Conservation (phyloP, 2,888 invertebrate genomes). For the Trachelus troglodyta region DNA sequence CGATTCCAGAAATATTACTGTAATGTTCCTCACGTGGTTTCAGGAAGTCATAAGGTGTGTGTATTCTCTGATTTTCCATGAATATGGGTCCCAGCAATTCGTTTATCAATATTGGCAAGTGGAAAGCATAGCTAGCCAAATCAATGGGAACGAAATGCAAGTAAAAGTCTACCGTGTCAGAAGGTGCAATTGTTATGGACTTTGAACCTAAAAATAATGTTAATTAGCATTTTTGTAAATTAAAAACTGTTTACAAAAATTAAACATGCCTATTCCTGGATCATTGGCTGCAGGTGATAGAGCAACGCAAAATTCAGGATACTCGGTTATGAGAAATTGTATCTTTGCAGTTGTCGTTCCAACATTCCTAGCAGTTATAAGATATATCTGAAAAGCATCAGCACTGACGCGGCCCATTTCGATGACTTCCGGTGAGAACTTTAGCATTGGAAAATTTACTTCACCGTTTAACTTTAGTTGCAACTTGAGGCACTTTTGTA, state of each 20-base stretch:
- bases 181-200: slow-evolving; percentile 43
- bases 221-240: background rate
- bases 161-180: slow-evolving; percentile 51
- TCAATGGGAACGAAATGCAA: slow-evolving; percentile 65
- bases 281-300: slow-evolving; percentile 21
- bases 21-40: slow-evolving; percentile 24
- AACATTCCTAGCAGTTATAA: slow-evolving; percentile 54
- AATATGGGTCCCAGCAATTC: slow-evolving; percentile 71
- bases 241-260: background rate
- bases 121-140: slow-evolving; percentile 70
- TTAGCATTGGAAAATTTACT: slow-evolving; percentile 64
- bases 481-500: slow-evolving; percentile 36
- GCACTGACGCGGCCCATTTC: slow-evolving; percentile 67
- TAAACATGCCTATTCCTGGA: slow-evolving; percentile 25
- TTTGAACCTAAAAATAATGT: slow-evolving; percentile 5
- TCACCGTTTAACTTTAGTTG: slow-evolving; percentile 33
- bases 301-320: slow-evolving; percentile 58
- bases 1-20: slow-evolving; percentile 1
- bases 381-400: slow-evolving; percentile 49
- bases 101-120: slow-evolving; percentile 72
- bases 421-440: slow-evolving; percentile 68
- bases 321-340: slow-evolving; percentile 54
- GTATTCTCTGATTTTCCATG: slow-evolving; percentile 45
- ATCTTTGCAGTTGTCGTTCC: slow-evolving; percentile 46
- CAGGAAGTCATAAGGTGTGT: slow-evolving; percentile 34